These are phyloP conservation scores for Canis aureus DNA, from an alignment of 2,113 vertebrate genomes.

Conservation along the genomic window DNA sequence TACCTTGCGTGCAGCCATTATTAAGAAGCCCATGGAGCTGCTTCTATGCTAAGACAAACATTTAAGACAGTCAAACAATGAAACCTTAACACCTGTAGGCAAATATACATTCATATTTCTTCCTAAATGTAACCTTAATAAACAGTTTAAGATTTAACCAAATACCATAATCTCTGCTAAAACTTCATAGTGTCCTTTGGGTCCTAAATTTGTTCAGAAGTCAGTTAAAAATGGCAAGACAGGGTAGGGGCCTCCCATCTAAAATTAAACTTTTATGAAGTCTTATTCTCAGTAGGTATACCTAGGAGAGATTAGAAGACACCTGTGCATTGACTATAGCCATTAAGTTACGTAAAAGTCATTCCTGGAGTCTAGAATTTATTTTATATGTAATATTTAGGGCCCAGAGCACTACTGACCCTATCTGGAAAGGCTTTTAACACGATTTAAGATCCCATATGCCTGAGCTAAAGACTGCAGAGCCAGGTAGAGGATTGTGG, in stretches of 20 bases:
- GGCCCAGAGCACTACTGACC: background rate
- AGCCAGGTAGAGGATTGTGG: background rate
- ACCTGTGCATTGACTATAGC: background rate
- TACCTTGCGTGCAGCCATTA: background rate
- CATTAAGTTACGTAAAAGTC: background rate
- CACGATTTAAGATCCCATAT: background rate
- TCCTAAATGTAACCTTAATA: conserved; percentile 39
- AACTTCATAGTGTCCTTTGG: background rate
- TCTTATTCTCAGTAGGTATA: background rate
- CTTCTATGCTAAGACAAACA: background rate
- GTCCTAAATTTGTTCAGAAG: background rate
- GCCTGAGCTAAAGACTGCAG: background rate
- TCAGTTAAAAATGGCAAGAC: background rate
- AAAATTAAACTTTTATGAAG: background rate
- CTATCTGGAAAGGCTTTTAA: background rate
- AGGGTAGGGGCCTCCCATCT: background rate
- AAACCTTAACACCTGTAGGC: background rate
- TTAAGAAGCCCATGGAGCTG: background rate
- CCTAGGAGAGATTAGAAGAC: background rate
- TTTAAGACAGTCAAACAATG: background rate
- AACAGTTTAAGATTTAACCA: background rate
- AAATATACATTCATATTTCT: background rate
- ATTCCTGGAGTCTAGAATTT: background rate
- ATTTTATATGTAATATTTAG: background rate
- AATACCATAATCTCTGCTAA: background rate